Conservation (phyloP, 2,113 vertebrate genomes). For the Myotis lucifugus region DNA sequence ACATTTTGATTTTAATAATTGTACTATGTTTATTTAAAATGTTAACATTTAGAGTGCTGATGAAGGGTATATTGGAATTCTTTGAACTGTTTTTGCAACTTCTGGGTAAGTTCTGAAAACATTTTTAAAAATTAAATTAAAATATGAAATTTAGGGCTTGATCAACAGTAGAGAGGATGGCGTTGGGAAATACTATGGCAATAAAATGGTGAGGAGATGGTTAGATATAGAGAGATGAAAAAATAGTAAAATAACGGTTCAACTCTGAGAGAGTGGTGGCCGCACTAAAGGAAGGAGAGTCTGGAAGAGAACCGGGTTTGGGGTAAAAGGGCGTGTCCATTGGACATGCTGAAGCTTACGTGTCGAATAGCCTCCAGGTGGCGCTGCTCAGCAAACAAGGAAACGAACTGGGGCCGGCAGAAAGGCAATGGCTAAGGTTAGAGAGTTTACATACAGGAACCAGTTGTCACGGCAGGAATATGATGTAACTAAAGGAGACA, state of each 20-base stretch:
- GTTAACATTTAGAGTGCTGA: not conserved
- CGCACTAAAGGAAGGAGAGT: not conserved
- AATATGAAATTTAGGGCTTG: not conserved
- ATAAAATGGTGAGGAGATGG: not conserved
- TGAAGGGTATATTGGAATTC: not conserved
- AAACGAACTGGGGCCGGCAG: not conserved
- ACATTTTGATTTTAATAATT: not conserved
- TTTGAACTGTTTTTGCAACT: not conserved
- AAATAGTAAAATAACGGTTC: not conserved
- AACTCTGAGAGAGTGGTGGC: not conserved
- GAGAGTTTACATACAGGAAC: not conserved
- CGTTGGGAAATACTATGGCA: not conserved
- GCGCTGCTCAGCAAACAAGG: not conserved
- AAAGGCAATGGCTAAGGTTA: not conserved
- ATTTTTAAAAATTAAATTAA: not conserved
- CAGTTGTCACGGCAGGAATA: not conserved
- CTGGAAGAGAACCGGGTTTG: not conserved
- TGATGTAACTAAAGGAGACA: not conserved
- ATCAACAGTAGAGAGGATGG: not conserved
- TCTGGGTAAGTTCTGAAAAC: not conserved
- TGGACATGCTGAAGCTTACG: not conserved
- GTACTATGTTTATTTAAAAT: not conserved
- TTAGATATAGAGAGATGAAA: not conserved
- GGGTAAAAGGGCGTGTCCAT: not conserved
- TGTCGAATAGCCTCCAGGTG: not conserved